phyloP scores from a whole-genome alignment of 2,888 invertebrate genomes.

The Oxystoma pomonae region DNA sequence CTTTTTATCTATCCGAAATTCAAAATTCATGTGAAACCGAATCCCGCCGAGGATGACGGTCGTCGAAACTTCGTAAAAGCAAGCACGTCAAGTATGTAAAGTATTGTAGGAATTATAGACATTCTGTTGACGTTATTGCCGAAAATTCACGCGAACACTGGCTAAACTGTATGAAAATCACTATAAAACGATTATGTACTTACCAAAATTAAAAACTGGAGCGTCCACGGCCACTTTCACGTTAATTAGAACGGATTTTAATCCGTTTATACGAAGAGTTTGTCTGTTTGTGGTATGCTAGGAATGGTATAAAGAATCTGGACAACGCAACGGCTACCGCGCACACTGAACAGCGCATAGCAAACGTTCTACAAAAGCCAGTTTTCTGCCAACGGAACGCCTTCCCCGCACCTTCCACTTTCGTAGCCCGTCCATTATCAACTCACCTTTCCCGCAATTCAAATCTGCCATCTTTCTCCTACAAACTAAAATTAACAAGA shows the following conservation, averaged over 20 bases:
- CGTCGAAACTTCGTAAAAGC: constrained; percentile 53
- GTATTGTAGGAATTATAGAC: constrained; percentile 72
- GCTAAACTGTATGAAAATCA: constrained; percentile 60
- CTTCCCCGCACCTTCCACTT: too few relatives aligned
- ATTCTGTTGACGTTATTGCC: constrained; percentile 70
- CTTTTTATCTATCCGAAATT: constrained; percentile 25
- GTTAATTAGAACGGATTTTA: constrained; percentile 67
- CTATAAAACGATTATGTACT: constrained; percentile 58
- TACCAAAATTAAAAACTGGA: constrained; percentile 67
- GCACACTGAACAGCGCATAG: constrained; percentile 76
- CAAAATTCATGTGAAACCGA: constrained; percentile 42
- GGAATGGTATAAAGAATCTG: constrained; percentile 97
- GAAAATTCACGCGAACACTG: constrained; percentile 58
- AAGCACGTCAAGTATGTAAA: constrained; percentile 75
- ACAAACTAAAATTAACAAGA: too few relatives aligned
- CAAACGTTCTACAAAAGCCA: constrained; percentile 57
- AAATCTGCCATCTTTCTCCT: too few relatives aligned
- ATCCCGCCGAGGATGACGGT: constrained; percentile 44
- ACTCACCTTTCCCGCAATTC: too few relatives aligned
- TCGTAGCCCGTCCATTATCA: too few relatives aligned
- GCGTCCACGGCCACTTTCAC: constrained; percentile 57
- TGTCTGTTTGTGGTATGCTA: constrained; percentile 84
- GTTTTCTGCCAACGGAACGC: constrained; percentile 34
- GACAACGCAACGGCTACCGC: constrained; percentile 87
- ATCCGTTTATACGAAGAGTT: constrained; percentile 68